Percentiles rank a stretch among this genome's conserved stretches.
Conservation (phyloP, 2,113 vertebrate species). For the Gila orcuttii region DNA sequence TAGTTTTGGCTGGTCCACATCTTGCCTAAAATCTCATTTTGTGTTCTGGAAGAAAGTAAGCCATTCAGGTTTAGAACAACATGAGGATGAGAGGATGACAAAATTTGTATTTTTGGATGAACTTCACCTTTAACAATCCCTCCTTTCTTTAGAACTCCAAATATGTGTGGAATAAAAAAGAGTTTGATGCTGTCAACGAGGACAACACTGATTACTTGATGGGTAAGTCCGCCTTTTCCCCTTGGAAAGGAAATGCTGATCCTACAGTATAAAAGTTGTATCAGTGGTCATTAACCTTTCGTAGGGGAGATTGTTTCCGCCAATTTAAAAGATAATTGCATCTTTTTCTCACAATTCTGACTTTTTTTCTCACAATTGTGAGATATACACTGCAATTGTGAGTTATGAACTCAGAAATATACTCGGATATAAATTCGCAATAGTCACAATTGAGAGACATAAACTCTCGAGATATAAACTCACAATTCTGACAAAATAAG, state of each 20-base stretch:
- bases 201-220: constrained; percentile 74
- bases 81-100: neutral
- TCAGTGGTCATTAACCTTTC: neutral
- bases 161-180: constrained; percentile 80
- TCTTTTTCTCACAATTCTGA: too few species aligned
- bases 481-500: too few species aligned
- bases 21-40: neutral
- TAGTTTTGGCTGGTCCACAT: neutral
- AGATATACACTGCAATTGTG: too few species aligned
- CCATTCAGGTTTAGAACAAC: neutral
- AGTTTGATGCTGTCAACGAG: constrained; percentile 71
- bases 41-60: neutral
- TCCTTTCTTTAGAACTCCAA: constrained; percentile 64
- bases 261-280: neutral
- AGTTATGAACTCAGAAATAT: too few species aligned
- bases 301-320: too few species aligned
- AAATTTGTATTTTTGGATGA: neutral
- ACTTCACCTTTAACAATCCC: neutral
- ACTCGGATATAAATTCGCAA: too few species aligned
- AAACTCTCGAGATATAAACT: too few species aligned
- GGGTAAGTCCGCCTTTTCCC: constrained; percentile 65
- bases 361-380: too few species aligned
- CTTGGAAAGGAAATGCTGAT: neutral
- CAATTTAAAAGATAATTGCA: too few species aligned
- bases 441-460: too few species aligned